Base-by-base conservation (phyloP, 37 sponge, comb jelly and placozoan species). In the Agelas oroides region DNA sequence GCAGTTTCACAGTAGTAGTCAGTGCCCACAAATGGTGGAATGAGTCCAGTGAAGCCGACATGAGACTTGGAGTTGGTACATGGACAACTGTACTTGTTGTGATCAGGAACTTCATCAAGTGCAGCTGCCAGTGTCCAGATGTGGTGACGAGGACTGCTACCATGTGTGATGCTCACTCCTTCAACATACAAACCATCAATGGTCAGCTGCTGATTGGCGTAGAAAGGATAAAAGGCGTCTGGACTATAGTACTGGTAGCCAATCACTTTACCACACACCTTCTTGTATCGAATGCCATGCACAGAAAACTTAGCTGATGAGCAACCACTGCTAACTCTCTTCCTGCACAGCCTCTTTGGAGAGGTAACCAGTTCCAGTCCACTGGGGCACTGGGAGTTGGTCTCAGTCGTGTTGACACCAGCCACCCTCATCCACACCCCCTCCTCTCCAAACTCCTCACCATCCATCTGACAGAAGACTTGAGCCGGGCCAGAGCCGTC, bases 1-100 rank as follows among this genome's bases (percentile, higher is more conserved):
- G 75, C 84, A 53, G 84, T 84, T 57, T 73, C 84, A 74, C 84
- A 84, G 84, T 40, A 84, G 30, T 74, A 84, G 32, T 84, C 84
- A 46, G 33, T 63, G 8, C 84, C 84, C 61, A 84, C 53, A 55
- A 84, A 84, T 33, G 36, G 25, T n/a, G 84, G 84, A 21, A 73
- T 62, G 14, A 35, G 21, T 55, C 78, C 78, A 53, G 59, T 38
- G 67, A 64, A 84, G 17, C 39, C 33, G 1, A 71, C 72, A 37
- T 63, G 67, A 11, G 65, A 31, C 23, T 41, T 59, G 31, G 63
- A 41, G 59, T 72, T 72, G 66, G 54, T 25, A 73, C 75, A 84
- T 18, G 67, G 83, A 82, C 83, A 82, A 40, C 69, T 33, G 28
- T 52, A 24, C 30, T 15, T 20, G 32, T 24, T 61, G 23, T 34